phyloP scores from a whole-genome alignment of 1,140 invertebrate species.

The Episyrphus balteatus region DNA sequence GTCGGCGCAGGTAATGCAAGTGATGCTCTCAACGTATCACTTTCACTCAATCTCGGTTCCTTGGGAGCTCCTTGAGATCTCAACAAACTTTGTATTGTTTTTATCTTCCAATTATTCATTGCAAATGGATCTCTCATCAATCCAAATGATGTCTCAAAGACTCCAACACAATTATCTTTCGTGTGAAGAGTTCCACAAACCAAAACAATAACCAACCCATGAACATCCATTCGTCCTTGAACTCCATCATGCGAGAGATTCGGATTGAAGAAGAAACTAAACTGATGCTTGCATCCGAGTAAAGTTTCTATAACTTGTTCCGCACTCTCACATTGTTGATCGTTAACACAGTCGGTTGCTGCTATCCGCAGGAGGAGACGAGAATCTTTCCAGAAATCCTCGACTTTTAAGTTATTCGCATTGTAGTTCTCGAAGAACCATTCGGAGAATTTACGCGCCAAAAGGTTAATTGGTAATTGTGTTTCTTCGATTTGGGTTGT shows the following conservation, averaged over 20 bases:
- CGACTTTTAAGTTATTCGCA: slow-evolving; percentile 33
- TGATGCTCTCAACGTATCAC: slow-evolving; percentile 14
- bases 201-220: slow-evolving; percentile 48
- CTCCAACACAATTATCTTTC: slow-evolving; percentile 41
- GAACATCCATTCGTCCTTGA: slow-evolving; percentile 43
- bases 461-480: slow-evolving; percentile 28
- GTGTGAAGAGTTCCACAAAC: slow-evolving; percentile 51
- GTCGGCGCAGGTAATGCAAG: slow-evolving; percentile 14
- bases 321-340: slow-evolving; percentile 7
- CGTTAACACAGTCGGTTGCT: slow-evolving; percentile 13
- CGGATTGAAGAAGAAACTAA: slow-evolving; percentile 48
- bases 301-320: slow-evolving; percentile 13
- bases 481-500: slow-evolving; percentile 2
- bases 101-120: slow-evolving; percentile 53
- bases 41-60: slow-evolving; percentile 11
- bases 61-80: slow-evolving; percentile 24
- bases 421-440: slow-evolving; percentile 54
- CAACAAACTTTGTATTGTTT: slow-evolving; percentile 36
- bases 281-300: slow-evolving; percentile 14
- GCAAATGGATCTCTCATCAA: slow-evolving; percentile 45
- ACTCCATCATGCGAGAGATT: slow-evolving; percentile 44
- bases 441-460: slow-evolving; percentile 43
- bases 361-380: slow-evolving; percentile 14
- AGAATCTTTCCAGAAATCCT: slow-evolving; percentile 48
- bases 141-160: slow-evolving; percentile 54